Base-by-base conservation (phyloP, 23 tunicate genomes). In the Trididemnum nubilum region DNA sequence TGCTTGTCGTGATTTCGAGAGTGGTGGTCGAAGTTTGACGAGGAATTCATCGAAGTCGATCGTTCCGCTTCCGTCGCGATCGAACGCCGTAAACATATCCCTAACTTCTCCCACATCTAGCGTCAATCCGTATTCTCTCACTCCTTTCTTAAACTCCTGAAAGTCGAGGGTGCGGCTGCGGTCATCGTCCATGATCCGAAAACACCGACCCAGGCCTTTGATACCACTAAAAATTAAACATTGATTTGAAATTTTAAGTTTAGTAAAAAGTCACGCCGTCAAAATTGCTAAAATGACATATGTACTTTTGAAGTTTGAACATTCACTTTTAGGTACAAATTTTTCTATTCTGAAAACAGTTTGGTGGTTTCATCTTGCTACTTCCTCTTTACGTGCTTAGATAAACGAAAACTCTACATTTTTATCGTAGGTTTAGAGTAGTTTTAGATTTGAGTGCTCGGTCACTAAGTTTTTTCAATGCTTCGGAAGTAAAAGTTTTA, bases 41-140 rank as follows among this genome's bases (percentile, higher is more conserved):
- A 90, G 78, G 64, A 90, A 90, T 66, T 90, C 96, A 54, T 90
- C 96, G 58, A 90, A 90, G 63, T 90, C 96, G 31, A 90, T 90
- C 22, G 96, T 73, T 26, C 96, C 96, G 81, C 90, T 85, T 4
- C 63, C 50, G 58, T 90, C 96, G 23, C 89, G 77, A 69, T 90
- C 96, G 75, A 90, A 80, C 31, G 49, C 34, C 1, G 73, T 51
- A 80, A 90, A 90, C 89, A 90, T 64, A 2, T 80, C 83, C 22
- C 71, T 76, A 2, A 65, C 49, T 65, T 90, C 96, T 3, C 80
- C 83, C 23, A 40, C 36, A 21, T 85, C 96, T 23, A 90, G 52
- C 37, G 79, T 85, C 39, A 90, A 9, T 27, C 89, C 96, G 37
- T 71, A 90, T 49, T 85, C 89, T 22, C 76, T 77, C 30, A 90